Percentiles rank a stretch among this genome's conserved stretches.
Conservation (phyloP, 2,113 vertebrate species). For the Gavia stellata region DNA sequence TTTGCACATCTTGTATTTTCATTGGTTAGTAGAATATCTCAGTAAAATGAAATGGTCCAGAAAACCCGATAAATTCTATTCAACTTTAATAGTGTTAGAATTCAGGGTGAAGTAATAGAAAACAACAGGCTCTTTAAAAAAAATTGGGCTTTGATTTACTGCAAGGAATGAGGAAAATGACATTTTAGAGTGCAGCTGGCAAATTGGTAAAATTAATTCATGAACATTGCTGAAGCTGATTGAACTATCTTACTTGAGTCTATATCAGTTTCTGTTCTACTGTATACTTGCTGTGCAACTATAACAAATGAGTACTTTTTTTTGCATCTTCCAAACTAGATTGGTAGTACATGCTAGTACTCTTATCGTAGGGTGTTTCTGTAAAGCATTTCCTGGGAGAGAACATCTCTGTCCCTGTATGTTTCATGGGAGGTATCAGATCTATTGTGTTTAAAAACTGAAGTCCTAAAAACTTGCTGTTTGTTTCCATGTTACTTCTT, state of each 20-base stretch:
- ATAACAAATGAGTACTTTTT: not conserved
- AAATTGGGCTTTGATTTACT: not conserved
- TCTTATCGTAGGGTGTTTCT: not conserved
- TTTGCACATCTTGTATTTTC: rapidly evolving
- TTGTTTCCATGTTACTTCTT: not conserved
- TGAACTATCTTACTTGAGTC: not conserved
- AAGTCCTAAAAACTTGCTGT: not conserved
- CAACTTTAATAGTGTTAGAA: not conserved
- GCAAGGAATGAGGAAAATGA: not conserved
- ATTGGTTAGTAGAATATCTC: not conserved
- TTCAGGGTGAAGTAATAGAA: not conserved
- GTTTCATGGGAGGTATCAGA: not conserved
- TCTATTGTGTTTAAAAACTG: not conserved
- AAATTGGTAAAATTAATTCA: not conserved
- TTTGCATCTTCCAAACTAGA: not conserved
- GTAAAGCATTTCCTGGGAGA: not conserved
- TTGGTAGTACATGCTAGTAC: not conserved
- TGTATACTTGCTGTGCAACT: not conserved
- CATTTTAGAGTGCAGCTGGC: not conserved
- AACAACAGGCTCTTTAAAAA: not conserved
- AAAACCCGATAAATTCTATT: not conserved
- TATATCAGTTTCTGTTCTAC: not conserved
- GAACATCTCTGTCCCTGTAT: not conserved
- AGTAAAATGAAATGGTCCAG: not conserved
- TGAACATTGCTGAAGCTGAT: not conserved